Evolutionary conservation across 2,113 vertebrate species (phyloP).

Genomic region (Platichthys stellatus): DNA sequence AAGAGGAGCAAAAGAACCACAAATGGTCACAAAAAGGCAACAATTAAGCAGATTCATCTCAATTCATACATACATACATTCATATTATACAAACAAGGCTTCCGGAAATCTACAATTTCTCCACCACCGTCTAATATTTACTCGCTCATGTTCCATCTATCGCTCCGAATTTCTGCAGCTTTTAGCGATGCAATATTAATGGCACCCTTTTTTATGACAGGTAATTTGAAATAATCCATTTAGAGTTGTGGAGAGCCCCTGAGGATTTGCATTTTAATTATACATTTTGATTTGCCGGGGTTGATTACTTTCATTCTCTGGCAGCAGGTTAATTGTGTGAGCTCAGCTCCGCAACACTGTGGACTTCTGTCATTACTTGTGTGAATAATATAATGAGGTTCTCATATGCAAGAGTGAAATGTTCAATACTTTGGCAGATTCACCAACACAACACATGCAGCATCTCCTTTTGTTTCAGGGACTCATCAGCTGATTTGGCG

Average conservation of each 20-base stretch:
- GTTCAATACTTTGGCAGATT: conserved; percentile 12
- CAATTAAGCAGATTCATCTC: not conserved
- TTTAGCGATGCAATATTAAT: conserved; percentile 58
- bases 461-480: not conserved
- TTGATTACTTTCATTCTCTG: conserved; percentile 75
- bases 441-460: not conserved
- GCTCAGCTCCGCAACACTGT: conserved; percentile 57
- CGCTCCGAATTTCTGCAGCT: conserved; percentile 5
- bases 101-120: not conserved
- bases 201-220: conserved; percentile 60
- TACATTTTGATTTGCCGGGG: conserved; percentile 66
- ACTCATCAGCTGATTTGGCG: not conserved
- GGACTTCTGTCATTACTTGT: conserved; percentile 47
- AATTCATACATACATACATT: conserved; percentile 5
- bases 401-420: conserved; percentile 22
- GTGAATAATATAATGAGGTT: conserved; percentile 59
- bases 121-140: conserved; percentile 24
- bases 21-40: not conserved
- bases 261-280: conserved; percentile 79
- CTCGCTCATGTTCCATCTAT: not conserved
- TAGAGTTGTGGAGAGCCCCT: conserved; percentile 47
- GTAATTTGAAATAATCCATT: conserved; percentile 72
- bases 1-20: too few relatives aligned
- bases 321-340: conserved; percentile 79
- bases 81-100: conserved; percentile 11